Conservation (phyloP, 2,113 vertebrate genomes). For the Dendropsophus ebraccatus region DNA sequence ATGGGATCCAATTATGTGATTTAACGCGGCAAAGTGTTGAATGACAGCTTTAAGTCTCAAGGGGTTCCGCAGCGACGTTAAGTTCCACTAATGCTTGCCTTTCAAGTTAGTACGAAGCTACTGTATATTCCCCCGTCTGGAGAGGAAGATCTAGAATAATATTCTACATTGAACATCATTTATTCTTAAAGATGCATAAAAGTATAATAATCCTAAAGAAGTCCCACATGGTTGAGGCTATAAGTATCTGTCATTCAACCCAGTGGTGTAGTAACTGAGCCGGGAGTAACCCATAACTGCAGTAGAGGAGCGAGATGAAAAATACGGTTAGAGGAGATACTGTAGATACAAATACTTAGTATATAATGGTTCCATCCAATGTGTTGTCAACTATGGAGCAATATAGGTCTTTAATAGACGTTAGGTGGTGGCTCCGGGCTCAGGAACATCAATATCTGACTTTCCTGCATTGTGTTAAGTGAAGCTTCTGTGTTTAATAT, state of each 20-base stretch:
- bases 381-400: too few relatives aligned
- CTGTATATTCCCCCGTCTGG: neutral
- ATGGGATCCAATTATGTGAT: slow-evolving; percentile 28
- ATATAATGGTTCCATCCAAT: neutral
- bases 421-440: too few relatives aligned
- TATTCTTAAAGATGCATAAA: neutral
- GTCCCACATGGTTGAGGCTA: neutral
- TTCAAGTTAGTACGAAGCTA: neutral
- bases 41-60: slow-evolving; percentile 4
- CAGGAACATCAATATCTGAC: too few relatives aligned
- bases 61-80: neutral
- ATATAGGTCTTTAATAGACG: neutral
- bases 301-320: neutral
- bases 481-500: too few relatives aligned
- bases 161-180: neutral
- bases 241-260: neutral
- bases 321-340: neutral
- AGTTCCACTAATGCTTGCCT: neutral
- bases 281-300: neutral
- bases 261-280: neutral
- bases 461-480: too few relatives aligned
- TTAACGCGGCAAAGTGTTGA: slow-evolving; percentile 19
- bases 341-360: neutral
- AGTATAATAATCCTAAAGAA: neutral
- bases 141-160: neutral